Conservation (phyloP, 2,888 invertebrate species). For the Koerneria pararmatus region DNA sequence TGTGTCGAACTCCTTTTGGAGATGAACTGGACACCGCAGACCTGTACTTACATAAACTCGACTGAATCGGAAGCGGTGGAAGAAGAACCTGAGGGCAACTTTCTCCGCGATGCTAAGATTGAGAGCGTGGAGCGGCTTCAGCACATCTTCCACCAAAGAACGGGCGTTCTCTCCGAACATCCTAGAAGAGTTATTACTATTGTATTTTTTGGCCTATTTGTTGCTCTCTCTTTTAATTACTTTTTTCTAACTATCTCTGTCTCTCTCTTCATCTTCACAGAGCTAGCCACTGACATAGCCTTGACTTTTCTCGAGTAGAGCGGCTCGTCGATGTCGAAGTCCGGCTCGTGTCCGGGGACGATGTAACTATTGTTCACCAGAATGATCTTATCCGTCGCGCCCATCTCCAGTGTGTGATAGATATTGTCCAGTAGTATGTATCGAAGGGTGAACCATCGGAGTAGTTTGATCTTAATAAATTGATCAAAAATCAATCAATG, state of each 20-base stretch:
- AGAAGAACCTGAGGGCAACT: conserved; percentile 16
- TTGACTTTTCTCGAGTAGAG: conserved; percentile 28
- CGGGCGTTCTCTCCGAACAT: conserved; percentile 1
- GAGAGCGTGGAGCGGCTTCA: conserved; percentile 12
- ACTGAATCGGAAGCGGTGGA: no score
- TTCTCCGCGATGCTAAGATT: conserved; percentile 13
- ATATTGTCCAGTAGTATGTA: conserved; percentile 55
- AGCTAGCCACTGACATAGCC: no score
- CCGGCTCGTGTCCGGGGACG: conserved; percentile 31
- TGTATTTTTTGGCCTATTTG: not conserved
- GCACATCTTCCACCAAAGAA: conserved; percentile 10
- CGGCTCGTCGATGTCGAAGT: conserved; percentile 27
- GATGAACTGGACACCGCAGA: no score
- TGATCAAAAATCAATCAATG: conserved; percentile 9
- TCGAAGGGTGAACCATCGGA: conserved; percentile 46
- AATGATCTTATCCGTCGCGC: conserved; percentile 29
- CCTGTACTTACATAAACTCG: no score
- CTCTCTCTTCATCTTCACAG: no score
- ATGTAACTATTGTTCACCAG: conserved; percentile 44
- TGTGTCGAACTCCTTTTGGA: no score
- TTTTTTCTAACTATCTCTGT: no score
- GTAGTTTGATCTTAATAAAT: conserved; percentile 45
- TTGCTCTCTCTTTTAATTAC: no score
- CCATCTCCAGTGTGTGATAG: conserved; percentile 49
- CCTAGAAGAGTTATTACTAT: not conserved